phyloP scores from a whole-genome alignment of 2,888 invertebrate species.

The Meghimatium bilineatum region DNA sequence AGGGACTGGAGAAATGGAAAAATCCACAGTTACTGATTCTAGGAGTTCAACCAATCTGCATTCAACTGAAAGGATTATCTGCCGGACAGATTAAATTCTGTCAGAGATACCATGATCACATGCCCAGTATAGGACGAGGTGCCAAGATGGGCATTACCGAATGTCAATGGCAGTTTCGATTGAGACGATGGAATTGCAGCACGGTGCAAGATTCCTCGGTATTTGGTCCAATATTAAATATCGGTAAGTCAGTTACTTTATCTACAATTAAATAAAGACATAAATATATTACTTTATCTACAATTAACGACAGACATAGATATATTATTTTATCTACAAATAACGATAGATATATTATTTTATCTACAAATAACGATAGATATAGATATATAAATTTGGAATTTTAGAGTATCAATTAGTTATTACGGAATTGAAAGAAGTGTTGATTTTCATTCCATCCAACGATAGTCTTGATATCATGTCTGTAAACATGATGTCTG shows the following conservation, averaged over 20 bases:
- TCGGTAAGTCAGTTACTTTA: conserved; percentile 82
- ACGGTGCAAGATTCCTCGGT: conserved; percentile 84
- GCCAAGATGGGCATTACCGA: conserved; percentile 88
- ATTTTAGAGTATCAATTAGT: too few species aligned
- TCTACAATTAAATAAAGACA: too few species aligned
- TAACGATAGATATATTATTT: too few species aligned
- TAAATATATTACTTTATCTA: too few species aligned
- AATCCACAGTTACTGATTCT: conserved; percentile 81
- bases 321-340: too few species aligned
- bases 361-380: too few species aligned
- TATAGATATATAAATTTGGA: too few species aligned
- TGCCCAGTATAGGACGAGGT: conserved; percentile 80
- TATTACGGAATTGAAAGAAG: too few species aligned
- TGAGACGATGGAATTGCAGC: conserved; percentile 90
- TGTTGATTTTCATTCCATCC: too few species aligned
- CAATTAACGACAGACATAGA: too few species aligned
- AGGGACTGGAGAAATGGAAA: conserved; percentile 66
- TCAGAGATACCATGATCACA: conserved; percentile 89
- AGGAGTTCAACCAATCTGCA: conserved; percentile 83
- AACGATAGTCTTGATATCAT: too few species aligned
- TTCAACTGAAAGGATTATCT: conserved; percentile 85
- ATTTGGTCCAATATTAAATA: conserved; percentile 90
- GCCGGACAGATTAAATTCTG: conserved; percentile 90
- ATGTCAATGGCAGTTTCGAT: conserved; percentile 90
- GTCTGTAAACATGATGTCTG: too few species aligned